Base-by-base conservation (phyloP, 2,888 invertebrate species). In the Caenorhabditis sp. region DNA sequence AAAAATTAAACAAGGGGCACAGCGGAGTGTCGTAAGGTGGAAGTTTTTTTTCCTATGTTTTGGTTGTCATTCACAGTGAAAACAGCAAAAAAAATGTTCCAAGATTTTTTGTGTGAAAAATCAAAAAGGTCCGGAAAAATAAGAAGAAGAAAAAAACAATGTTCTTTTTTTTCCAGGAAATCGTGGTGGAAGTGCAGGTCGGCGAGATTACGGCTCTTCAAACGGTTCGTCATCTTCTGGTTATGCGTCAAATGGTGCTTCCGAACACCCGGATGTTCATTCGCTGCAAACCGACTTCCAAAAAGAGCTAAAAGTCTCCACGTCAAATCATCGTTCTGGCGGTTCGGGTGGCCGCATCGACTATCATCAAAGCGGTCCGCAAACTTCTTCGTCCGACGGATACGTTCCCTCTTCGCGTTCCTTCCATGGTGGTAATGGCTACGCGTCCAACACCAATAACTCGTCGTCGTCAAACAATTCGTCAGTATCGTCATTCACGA, bases 141-240 rank as follows among this genome's bases (percentile, higher is more conserved):
- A n/a, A n/a, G n/a, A n/a, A n/a, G n/a, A n/a, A 36, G 36, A 36
- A 36, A 12, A 36, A 36, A 5, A 36, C 5, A 36, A 36, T 36
- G 36, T 36, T 36, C 12, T 5, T 8, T 36, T 53, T 53, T 31
- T 58, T 65, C 10, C 19, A 65, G 71, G 63, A 10, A 58, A 54
- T 36, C 72, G 58, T 63, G 58, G 62, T n/a, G 67, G 72, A 21
- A 73, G 68, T 62, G 68, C 62, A 4, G 73, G 73, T 8, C 64
- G 68, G 17, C 61, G 55, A 12, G 73, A 68, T 14, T 68, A 68
- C 19, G 14, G 2, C 14, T 43, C 43, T 43, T 50, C 55, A 1
- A 68, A 73, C 31, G 67, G 72, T 23, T 62, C 66, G 0, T 58
- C 49, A 23, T 14, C 54, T 24, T 63, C 63, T 54, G 71, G 71